Percentiles rank a stretch among this genome's conserved stretches.
Conservation (phyloP, 2,113 vertebrate species). For the Lepus timidus region DNA sequence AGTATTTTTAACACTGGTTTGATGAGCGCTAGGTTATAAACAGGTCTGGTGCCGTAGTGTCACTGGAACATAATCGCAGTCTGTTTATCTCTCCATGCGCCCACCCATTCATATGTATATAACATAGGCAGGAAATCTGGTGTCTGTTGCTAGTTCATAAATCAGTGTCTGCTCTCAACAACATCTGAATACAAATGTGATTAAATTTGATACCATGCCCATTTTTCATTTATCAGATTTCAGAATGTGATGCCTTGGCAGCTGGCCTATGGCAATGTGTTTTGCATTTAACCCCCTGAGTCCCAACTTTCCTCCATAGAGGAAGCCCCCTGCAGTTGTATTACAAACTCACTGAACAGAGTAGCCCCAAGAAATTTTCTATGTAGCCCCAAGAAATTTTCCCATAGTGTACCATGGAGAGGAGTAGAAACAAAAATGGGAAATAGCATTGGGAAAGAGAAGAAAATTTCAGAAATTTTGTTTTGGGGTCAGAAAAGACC, state of each 20-base stretch:
- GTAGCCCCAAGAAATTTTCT: not conserved
- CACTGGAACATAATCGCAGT: constrained; percentile 84
- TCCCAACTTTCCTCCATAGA: not conserved
- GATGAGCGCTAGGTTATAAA: constrained; percentile 78
- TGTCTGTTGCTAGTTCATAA: constrained; percentile 85
- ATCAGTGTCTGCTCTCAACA: constrained; percentile 85
- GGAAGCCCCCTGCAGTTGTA: not conserved
- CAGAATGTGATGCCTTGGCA: constrained; percentile 66
- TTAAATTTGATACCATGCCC: constrained; percentile 83
- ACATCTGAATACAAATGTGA: constrained; percentile 87
- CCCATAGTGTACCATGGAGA: not conserved
- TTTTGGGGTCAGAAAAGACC: not conserved
- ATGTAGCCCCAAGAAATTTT: not conserved
- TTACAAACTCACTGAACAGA: not conserved
- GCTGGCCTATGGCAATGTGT: constrained; percentile 70
- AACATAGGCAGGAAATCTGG: constrained; percentile 83
- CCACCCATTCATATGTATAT: constrained; percentile 80
- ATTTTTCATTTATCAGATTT: constrained; percentile 84
- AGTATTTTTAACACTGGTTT: constrained; percentile 73
- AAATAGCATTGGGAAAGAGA: not conserved
- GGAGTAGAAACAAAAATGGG: too few relatives aligned
- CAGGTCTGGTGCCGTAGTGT: constrained; percentile 63
- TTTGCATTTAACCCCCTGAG: constrained; percentile 68
- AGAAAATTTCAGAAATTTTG: not conserved
- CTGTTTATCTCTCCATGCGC: constrained; percentile 81